Evolutionary conservation across 92 coral and sea anemone genomes (phyloP).

Genomic region (Ricordea florida): DNA sequence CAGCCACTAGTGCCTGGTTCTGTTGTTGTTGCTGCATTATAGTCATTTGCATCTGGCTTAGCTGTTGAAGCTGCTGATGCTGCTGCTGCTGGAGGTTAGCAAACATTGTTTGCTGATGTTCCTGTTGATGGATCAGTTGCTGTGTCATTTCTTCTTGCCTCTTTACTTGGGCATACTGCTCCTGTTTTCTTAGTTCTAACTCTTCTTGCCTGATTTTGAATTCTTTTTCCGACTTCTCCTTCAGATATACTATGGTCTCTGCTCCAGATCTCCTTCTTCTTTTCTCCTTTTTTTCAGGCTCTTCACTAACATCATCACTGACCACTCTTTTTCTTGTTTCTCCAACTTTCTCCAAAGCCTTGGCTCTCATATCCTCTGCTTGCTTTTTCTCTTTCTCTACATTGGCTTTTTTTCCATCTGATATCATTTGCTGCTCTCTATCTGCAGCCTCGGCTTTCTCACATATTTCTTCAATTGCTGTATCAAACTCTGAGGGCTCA

Average conservation of each 20-base stretch:
- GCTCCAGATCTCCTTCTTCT: conserved; percentile 36
- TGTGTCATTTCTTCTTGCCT: conserved; percentile 39
- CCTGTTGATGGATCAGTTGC: conserved; percentile 46
- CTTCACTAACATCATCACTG: conserved; percentile 23
- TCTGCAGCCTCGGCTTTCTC: conserved; percentile 43
- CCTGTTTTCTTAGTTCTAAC: conserved; percentile 23
- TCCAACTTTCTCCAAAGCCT: conserved; percentile 48
- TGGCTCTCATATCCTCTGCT: conserved; percentile 37
- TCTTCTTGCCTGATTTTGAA: conserved; percentile 39
- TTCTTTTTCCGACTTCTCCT: conserved; percentile 28
- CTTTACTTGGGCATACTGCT: conserved; percentile 24
- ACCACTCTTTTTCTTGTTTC: conserved; percentile 13
- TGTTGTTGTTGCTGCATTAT: conserved; percentile 40
- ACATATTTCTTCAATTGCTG: no score
- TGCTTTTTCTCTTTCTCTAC: conserved; percentile 41
- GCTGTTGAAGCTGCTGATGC: conserved; percentile 39
- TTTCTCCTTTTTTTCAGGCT: conserved; percentile 5
- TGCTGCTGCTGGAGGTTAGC: conserved; percentile 44
- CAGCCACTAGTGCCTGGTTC: conserved; percentile 17
- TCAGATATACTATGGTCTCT: conserved; percentile 39
- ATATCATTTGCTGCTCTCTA: conserved; percentile 17
- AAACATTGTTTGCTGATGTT: conserved; percentile 29
- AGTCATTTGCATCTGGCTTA: conserved; percentile 46
- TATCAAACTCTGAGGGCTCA: no score
- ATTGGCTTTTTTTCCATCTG: conserved; percentile 30